Evolutionary conservation across 2,797 vertebrate genomes (phyloP).

Genomic region (Sylvia borin): DNA sequence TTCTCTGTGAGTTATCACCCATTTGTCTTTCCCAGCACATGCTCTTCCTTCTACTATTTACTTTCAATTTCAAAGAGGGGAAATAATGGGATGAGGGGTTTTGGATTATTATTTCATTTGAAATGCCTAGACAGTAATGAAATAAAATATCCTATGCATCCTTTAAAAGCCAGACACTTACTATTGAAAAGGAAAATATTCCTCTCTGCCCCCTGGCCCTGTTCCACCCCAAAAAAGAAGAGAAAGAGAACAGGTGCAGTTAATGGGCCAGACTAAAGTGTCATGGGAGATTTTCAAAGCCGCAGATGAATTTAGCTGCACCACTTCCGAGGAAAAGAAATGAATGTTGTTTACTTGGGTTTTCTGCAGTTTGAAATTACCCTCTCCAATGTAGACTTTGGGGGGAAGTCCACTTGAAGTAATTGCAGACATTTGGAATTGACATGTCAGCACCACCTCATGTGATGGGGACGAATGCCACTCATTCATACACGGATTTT

Average conservation of each 20-base stretch:
- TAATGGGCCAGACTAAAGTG: neutral
- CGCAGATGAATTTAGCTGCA: neutral
- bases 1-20: neutral
- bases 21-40: neutral
- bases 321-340: neutral
- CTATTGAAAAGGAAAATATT: neutral
- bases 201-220: fast-evolving
- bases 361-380: conserved; percentile 14
- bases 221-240: neutral
- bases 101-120: neutral
- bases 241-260: conserved; percentile 9
- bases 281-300: neutral
- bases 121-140: neutral
- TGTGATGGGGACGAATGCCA: neutral
- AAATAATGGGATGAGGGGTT: neutral
- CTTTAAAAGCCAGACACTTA: neutral
- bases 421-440: neutral
- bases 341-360: neutral
- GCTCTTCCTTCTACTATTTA: neutral
- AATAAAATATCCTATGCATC: neutral
- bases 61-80: neutral
- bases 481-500: neutral
- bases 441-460: neutral
- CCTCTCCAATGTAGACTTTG: neutral
- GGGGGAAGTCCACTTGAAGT: neutral